A percentile compares a stretch with the other conserved stretches of the same genome.
Conservation (phyloP, 2,888 invertebrate species). For the Myopa testacea region DNA sequence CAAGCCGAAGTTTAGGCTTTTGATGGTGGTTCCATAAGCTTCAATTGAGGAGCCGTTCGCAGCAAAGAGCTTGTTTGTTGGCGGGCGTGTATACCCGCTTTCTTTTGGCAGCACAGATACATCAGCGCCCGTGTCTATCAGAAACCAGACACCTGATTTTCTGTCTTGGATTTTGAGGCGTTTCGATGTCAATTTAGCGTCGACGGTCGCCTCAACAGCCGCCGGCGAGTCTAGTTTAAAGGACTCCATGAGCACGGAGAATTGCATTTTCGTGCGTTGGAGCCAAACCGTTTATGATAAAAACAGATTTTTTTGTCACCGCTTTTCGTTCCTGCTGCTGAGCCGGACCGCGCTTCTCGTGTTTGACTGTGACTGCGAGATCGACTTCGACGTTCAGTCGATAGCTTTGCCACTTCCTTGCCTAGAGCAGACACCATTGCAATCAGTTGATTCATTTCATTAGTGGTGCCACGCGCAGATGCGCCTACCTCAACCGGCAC, state of each 20-base stretch:
- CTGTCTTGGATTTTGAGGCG: background rate
- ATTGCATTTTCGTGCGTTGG: background rate
- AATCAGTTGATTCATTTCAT: background rate
- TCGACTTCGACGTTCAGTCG: no score
- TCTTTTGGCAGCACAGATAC: no score
- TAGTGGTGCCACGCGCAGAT: background rate
- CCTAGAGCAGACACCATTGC: no score
- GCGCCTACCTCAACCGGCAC: background rate
- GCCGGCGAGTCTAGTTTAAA: no score
- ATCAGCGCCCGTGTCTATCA: background rate
- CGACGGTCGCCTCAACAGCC: background rate
- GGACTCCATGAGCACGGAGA: background rate
- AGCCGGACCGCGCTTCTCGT: background rate
- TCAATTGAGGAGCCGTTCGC: background rate
- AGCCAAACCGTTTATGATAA: background rate
- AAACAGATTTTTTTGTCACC: background rate
- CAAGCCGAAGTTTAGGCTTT: background rate
- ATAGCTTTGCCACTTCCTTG: no score
- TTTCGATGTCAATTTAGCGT: background rate
- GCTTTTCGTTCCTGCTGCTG: background rate
- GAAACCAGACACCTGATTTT: background rate
- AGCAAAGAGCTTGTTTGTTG: no score
- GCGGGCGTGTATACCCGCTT: no score
- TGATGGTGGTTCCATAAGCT: no score
- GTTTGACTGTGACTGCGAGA: no score